Base-by-base conservation (phyloP, 2,888 invertebrate genomes). In the Anoplius nigerrimus region DNA sequence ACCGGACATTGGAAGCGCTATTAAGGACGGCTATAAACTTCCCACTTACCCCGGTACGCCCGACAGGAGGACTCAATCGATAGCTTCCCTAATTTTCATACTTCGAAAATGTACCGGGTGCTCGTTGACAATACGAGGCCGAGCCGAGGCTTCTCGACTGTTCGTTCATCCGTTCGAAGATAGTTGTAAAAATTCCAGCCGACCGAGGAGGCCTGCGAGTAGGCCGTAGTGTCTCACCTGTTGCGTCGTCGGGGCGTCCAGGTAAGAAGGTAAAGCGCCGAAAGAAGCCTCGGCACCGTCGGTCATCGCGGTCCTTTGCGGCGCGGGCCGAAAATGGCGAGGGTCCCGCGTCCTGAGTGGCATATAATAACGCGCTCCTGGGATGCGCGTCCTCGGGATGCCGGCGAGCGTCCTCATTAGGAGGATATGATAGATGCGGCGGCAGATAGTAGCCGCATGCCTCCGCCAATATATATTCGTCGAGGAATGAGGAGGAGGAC, bases 351-450 rank as follows among this genome's bases (percentile, higher is more conserved):
- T 34, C 34, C 62, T 58, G 75, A 66, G 69, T 70, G 64, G 74
- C 72, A 71, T 72, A 80, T 77, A 78, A 80, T 81, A 80, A 81
- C 76, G 66, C 73, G 69, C 70, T 70, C 65, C 66, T 66, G 72
- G 70, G 34, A 72, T 72, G 34, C 34, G 61, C 70, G 63, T 57
- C 56, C 61, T 62, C 66, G 59, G 34, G 65, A 66, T 66, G 69
- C 69, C 69, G 66, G 66, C 54, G 70, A 71, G 72, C 74, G 75
- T 81, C 79, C 86, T 86, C 85, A 85, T 86, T 86, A 86, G 84
- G 82, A 34, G 80, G 81, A 84, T 86, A 86, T 86, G 87, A 87
- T 85, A 83, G 84, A 87, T 85, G 84, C 79, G 70, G 62, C 72
- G 75, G 73, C 67, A 80, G 80, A 82, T 81, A 83, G 64, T 48